Base-by-base conservation (phyloP, 2,888 invertebrate genomes). In the Cylindroiulus punctatus region DNA sequence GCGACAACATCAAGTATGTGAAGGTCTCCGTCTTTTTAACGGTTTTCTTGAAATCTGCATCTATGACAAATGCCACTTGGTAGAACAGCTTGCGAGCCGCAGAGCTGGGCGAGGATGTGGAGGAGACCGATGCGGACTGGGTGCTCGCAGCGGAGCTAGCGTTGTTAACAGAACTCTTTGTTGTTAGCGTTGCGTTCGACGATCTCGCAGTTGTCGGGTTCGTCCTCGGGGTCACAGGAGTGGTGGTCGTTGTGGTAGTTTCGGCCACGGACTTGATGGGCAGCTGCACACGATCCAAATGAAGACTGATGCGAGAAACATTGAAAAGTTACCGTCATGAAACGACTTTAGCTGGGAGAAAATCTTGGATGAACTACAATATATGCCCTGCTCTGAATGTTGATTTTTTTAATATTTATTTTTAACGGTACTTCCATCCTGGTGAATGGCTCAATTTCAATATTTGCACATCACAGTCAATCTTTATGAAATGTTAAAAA, bases 251-350 rank as follows among this genome's bases (percentile, higher is more conserved):
- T 1, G 42, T 42, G 0, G 36, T 36, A 5, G 36, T 82, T 42
- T 40, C 82, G 0, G 19, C 82, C 22, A 82, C 36, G 5, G 82
- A 82, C 26, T 82, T 82, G 36, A 42, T 82, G 42, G 82, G 82
- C 14, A 42, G 0, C 22, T 82, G 82, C 1, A 4, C 42, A 14
- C 82, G 82, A 36, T 82, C 82, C 36, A 82, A 82, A 82, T 82
- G 42, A 36, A 82, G 82, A n/a, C 82, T 82, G 22, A 8, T 26
- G n/a, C 3, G 3, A 65, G 65, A 65, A 65, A 19, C 26, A 26
- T 0, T 26, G 26, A 65, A 5, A 19, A 52, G 1, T 19, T 52
- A n/a, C 19, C 19, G 4, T 19, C n/a, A n/a, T 3, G 52, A 19
- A 44, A 44, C 2, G 52, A 57, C 5, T n/a, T n/a, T n/a, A n/a